Percentiles rank a stretch among this genome's conserved stretches.
phyloP scores from a whole-genome alignment of 2,113 vertebrate genomes.

The Thamnaconus septentrionalis region DNA sequence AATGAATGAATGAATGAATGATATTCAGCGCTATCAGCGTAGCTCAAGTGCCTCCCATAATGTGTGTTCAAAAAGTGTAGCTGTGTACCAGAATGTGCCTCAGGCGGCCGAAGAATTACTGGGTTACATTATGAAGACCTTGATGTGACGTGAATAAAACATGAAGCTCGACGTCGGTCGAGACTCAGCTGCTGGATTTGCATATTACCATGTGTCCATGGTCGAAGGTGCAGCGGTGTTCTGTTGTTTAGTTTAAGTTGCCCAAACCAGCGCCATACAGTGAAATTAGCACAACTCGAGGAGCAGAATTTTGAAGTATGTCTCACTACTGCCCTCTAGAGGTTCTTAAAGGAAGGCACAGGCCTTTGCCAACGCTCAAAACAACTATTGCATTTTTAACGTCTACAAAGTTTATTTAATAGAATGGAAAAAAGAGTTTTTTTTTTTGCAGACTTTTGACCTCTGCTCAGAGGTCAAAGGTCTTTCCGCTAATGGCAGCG shows the following conservation, averaged over 20 bases:
- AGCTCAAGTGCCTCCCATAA: too few relatives aligned
- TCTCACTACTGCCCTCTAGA: slow-evolving; percentile 42
- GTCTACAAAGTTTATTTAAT: too few relatives aligned
- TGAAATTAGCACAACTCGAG: neutral
- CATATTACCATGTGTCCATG: neutral
- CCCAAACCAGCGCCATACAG: neutral
- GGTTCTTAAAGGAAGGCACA: slow-evolving; percentile 11
- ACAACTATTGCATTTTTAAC: too few relatives aligned
- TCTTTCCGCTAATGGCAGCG: neutral
- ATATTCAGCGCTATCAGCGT: neutral
- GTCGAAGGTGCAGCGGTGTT: neutral
- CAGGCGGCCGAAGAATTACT: slow-evolving; percentile 30
- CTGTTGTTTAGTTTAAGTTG: neutral
- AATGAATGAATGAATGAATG: too few relatives aligned
- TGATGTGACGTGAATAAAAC: slow-evolving; percentile 33
- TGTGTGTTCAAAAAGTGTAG: slow-evolving; percentile 14
- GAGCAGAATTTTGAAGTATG: slow-evolving; percentile 4
- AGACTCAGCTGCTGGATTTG: slow-evolving; percentile 22
- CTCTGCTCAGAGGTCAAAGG: slow-evolving; percentile 36
- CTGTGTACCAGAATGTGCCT: slow-evolving; percentile 15
- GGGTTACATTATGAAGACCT: slow-evolving; percentile 29
- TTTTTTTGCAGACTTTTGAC: slow-evolving; percentile 10
- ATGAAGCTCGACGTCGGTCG: slow-evolving; percentile 18
- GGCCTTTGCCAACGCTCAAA: too few relatives aligned
- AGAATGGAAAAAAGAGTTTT: too few relatives aligned